A percentile compares a stretch with the other conserved stretches of the same genome.
phyloP scores from a whole-genome alignment of 2,797 vertebrate species.

The Rhinella marina region DNA sequence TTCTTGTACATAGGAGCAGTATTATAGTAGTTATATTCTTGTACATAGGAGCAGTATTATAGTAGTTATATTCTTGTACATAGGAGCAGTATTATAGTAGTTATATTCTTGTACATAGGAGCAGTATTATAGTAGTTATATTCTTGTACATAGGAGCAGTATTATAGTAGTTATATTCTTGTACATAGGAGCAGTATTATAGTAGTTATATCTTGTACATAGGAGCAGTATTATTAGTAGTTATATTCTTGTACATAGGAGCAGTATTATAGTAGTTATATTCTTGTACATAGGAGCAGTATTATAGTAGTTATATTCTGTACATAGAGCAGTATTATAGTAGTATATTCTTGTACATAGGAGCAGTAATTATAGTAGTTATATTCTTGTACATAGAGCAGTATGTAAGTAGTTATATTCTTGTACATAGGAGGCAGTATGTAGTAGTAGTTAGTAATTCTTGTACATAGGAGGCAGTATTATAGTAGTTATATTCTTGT shows the following conservation, averaged over 20 bases:
- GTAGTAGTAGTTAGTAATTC: conserved; percentile 18
- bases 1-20: not conserved
- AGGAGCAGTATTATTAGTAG: conserved; percentile 18
- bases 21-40: conserved; percentile 22
- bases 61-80: conserved; percentile 16
- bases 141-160: conserved; percentile 4
- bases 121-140: conserved; percentile 16
- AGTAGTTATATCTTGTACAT: conserved; percentile 9
- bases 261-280: conserved; percentile 20
- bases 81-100: conserved; percentile 15
- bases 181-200: not conserved
- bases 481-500: conserved; percentile 11
- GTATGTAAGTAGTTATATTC: conserved; percentile 14
- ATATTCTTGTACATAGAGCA: not conserved
- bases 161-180: conserved; percentile 23
- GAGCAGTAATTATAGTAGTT: conserved; percentile 14
- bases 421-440: not conserved
- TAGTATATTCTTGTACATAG: conserved; percentile 14
- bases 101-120: conserved; percentile 16
- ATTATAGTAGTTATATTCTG: conserved; percentile 28
- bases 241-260: conserved; percentile 9
- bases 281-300: conserved; percentile 10
- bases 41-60: conserved; percentile 11
- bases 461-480: conserved; percentile 15
- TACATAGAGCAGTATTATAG: conserved; percentile 14